phyloP scores from a whole-genome alignment of 2,888 invertebrate species.

The Uloborus plumipes region DNA sequence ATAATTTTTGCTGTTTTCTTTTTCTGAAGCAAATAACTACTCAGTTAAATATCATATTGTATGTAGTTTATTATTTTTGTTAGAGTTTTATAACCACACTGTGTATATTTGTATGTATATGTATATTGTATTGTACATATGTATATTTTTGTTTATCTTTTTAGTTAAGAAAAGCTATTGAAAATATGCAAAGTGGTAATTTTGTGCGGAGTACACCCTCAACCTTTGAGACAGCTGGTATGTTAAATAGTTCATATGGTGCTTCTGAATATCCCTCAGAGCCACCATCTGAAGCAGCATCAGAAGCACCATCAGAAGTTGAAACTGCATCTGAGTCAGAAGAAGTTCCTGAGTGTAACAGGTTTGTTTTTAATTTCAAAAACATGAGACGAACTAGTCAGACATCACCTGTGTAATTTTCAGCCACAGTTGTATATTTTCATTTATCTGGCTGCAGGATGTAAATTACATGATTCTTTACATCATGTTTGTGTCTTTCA shows the following conservation, averaged over 20 bases:
- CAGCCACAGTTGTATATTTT: slow-evolving; percentile 34
- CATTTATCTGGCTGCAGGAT: slow-evolving; percentile 29
- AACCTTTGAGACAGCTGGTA: slow-evolving; percentile 49
- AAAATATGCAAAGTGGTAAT: slow-evolving; percentile 61
- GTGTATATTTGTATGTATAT: neutral
- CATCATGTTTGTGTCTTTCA: slow-evolving; percentile 60
- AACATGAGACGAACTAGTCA: slow-evolving; percentile 54
- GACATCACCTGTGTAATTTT: slow-evolving; percentile 58
- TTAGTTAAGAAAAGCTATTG: slow-evolving; percentile 59
- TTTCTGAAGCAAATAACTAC: neutral
- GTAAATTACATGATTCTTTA: slow-evolving; percentile 51
- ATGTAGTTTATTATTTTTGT: neutral
- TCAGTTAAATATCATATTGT: no score
- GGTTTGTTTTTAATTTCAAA: slow-evolving; percentile 54
- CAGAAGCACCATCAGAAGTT: slow-evolving; percentile 56
- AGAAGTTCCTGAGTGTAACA: slow-evolving; percentile 45
- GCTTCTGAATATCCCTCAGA: slow-evolving; percentile 52
- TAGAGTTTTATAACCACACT: neutral
- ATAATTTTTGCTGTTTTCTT: neutral
- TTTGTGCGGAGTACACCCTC: slow-evolving; percentile 43
- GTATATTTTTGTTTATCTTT: slow-evolving; percentile 8
- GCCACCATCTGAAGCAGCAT: slow-evolving; percentile 59
- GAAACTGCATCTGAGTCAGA: slow-evolving; percentile 60
- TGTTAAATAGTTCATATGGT: slow-evolving; percentile 48
- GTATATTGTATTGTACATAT: neutral